Evolutionary conservation across 2,888 invertebrate genomes (phyloP), one percentile per base, ranked within the genome.

Genomic region (Scaptomyza tumidula): DNA sequence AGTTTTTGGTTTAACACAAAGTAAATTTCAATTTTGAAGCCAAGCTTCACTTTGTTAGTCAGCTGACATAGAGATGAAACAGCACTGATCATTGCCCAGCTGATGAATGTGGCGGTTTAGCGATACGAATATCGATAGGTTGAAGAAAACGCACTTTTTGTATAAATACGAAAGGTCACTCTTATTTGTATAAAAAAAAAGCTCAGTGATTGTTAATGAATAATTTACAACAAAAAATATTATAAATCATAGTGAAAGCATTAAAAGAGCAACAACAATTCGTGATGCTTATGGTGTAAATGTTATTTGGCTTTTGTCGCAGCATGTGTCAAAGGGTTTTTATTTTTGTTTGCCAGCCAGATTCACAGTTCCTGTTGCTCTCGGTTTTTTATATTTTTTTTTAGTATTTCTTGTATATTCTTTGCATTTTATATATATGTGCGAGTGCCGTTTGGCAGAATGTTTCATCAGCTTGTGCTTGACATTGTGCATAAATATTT

Each of bases 401-500:
- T 14, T 39, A 44, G 55, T 53, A 46, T 45, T 69, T 62, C 56
- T 55, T 60, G 46, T 60, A 53, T 66, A 44, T 54, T 63, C 75
- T 68, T 56, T 87, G 56, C 66, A 82, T 79, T 67, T 76, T 76
- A 75, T 53, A 79, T 53, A 79, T 79, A 48, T 45, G 41, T 41
- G 53, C 52, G 39, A 46, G 55, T 53, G 66, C 59, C 59, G 29
- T 56, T 58, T 53, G 55, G 43, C 54, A 66, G 65, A 61, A 80
- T 72, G 69, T 73, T 65, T 65, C 60, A 62, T 46, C 63, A 58
- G 50, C 19, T 39, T 57, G 39, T 48, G 55, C 54, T 48, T 73
- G 59, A 44, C 65, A 62, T 58, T 73, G 52, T 66, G 75, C 52
- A 73, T 78, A 75, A 85, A 81, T 80, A 75, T 87, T 67, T 75